Conservation (phyloP, 2,113 vertebrate genomes). For the Proterorhinus semilunaris region DNA sequence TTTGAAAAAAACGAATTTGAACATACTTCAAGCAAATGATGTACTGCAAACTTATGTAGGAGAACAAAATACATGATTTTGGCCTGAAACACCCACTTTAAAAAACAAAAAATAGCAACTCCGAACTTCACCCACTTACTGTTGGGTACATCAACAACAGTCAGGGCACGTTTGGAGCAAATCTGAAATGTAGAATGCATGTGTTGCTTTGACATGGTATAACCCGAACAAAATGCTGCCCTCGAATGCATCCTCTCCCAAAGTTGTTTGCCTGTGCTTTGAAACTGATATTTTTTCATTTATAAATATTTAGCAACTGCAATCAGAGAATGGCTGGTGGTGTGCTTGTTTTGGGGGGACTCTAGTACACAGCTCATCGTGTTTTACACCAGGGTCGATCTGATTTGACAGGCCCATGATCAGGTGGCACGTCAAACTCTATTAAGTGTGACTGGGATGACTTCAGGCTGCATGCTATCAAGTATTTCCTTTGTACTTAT, state of each 20-base stretch:
- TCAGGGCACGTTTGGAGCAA: no score
- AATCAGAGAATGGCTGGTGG: not conserved
- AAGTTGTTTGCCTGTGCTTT: slow-evolving; percentile 15
- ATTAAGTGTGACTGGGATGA: slow-evolving; percentile 49
- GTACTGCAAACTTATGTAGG: no score
- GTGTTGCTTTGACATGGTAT: no score
- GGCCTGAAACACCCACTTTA: no score
- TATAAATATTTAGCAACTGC: slow-evolving; percentile 6
- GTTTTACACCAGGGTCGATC: slow-evolving; percentile 44
- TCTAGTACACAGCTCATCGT: slow-evolving; percentile 29
- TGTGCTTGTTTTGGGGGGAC: slow-evolving; percentile 33
- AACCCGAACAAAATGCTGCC: not conserved
- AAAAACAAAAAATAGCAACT: no score
- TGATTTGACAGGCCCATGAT: slow-evolving; percentile 52
- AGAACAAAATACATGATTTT: no score
- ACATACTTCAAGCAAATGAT: no score
- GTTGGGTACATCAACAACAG: no score
- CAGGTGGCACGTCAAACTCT: slow-evolving; percentile 64
- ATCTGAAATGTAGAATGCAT: no score
- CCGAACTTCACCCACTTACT: no score
- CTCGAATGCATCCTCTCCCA: not conserved
- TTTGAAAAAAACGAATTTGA: no score
- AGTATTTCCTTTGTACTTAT: slow-evolving; percentile 39
- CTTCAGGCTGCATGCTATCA: slow-evolving; percentile 24
- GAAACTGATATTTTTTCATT: slow-evolving; percentile 7